Evolutionary conservation across 2,797 vertebrate species (phyloP).

Genomic region (Euthynnus affinis): DNA sequence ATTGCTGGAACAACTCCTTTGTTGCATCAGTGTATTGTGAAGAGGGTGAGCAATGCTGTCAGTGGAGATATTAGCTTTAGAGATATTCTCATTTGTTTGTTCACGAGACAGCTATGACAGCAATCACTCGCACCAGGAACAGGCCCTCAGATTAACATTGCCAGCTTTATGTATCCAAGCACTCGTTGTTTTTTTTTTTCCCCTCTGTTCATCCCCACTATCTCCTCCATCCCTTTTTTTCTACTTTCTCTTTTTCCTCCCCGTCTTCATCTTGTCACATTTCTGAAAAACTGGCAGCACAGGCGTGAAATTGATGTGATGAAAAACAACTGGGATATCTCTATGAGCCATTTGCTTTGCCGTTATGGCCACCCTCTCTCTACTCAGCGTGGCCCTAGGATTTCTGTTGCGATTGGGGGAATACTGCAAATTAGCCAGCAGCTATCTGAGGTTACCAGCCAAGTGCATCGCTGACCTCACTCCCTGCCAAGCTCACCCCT

Average conservation of each 20-base stretch:
- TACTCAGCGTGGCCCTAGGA: conserved; percentile 69
- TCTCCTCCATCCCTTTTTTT: conserved; percentile 29
- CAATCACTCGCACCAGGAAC: conserved; percentile 50
- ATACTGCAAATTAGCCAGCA: conserved; percentile 82
- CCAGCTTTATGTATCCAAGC: conserved; percentile 43
- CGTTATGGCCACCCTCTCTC: conserved; percentile 73
- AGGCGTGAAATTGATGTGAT: conserved; percentile 84
- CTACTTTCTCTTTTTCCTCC: conserved; percentile 28
- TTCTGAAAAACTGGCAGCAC: conserved; percentile 61
- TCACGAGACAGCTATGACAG: conserved; percentile 57
- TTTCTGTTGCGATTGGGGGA: conserved; percentile 77
- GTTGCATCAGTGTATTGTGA: conserved; percentile 66
- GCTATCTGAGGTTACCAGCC: conserved; percentile 83
- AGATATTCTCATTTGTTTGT: conserved; percentile 66
- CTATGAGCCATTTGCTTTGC: conserved; percentile 83
- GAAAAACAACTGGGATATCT: conserved; percentile 85
- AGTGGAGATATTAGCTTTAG: conserved; percentile 57
- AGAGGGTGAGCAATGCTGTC: conserved; percentile 51
- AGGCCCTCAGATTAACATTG: conserved; percentile 59
- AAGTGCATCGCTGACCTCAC: conserved; percentile 71
- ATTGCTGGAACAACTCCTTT: conserved; percentile 46
- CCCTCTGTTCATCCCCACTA: conserved; percentile 27
- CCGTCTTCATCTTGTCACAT: conserved; percentile 68
- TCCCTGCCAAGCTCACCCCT: conserved; percentile 61
- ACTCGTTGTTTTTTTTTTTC: conserved; percentile 58